Conservation (phyloP, 2,797 vertebrate genomes). For the Tenualosa ilisha region DNA sequence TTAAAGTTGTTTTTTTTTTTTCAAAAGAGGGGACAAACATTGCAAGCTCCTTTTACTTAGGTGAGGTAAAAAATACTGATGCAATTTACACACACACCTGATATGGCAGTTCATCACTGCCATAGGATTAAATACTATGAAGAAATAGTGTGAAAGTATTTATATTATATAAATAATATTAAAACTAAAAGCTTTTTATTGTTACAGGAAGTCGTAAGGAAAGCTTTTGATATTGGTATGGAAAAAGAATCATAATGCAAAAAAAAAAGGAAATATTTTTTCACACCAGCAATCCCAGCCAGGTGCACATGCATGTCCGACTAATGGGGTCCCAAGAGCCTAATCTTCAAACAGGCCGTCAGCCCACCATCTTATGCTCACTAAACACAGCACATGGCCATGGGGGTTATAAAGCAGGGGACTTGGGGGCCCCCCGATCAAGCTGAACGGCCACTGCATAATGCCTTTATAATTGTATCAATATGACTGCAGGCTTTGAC, state of each 20-base stretch:
- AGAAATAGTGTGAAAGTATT: no score
- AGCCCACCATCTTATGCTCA: neutral
- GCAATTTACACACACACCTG: neutral
- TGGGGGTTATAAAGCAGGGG: neutral
- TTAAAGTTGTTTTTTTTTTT: neutral
- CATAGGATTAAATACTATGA: neutral
- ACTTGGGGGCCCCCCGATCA: neutral
- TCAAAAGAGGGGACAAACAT: neutral
- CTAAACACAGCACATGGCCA: neutral
- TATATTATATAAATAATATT: neutral
- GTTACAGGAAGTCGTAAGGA: no score
- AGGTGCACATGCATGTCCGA: neutral
- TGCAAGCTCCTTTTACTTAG: neutral
- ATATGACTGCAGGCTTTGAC: conserved; percentile 7
- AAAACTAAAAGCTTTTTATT: no score
- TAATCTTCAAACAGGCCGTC: neutral
- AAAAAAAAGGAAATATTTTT: neutral
- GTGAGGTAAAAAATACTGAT: neutral
- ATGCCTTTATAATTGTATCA: conserved; percentile 20
- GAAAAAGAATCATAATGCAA: neutral
- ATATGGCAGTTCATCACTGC: neutral
- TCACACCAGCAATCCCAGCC: neutral
- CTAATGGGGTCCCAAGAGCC: conserved; percentile 10
- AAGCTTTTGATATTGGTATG: no score
- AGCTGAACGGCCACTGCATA: neutral